phyloP scores from a whole-genome alignment of 2,797 vertebrate genomes.

The Pipistrellus pipistrellus region DNA sequence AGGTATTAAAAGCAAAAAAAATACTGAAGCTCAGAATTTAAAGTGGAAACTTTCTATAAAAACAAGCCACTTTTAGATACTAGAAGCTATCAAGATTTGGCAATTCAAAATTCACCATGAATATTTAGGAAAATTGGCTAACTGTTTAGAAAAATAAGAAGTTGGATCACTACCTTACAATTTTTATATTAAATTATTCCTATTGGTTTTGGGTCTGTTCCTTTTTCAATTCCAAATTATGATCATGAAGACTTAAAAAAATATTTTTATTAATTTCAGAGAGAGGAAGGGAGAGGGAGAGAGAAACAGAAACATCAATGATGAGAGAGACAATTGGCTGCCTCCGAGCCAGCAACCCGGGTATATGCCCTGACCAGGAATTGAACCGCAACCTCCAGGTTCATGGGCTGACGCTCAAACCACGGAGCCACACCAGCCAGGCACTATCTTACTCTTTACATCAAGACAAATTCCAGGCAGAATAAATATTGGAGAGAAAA shows the following conservation, averaged over 20 bases:
- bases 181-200: not conserved
- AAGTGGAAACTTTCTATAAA: conserved; percentile 66
- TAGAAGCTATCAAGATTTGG: conserved; percentile 4
- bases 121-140: conserved; percentile 45
- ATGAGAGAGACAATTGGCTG: too few species aligned
- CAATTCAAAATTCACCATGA: conserved; percentile 33
- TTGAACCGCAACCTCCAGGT: too few species aligned
- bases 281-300: too few species aligned
- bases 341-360: too few species aligned
- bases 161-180: not conserved
- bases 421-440: too few species aligned
- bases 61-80: conserved; percentile 22
- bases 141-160: conserved; percentile 57
- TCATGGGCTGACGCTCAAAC: too few species aligned
- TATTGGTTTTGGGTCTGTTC: not conserved
- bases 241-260: not conserved
- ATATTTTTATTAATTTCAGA: too few species aligned
- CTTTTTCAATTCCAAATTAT: not conserved
- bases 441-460: not conserved
- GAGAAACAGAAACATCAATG: too few species aligned
- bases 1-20: conserved; percentile 64
- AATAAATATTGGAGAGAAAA: conserved; percentile 30
- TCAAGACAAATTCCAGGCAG: conserved; percentile 16
- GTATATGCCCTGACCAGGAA: too few species aligned
- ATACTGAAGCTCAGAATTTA: conserved; percentile 50